Base-by-base conservation (phyloP, 2,113 vertebrate genomes). In the Cryptomyrus ogoouensis region DNA sequence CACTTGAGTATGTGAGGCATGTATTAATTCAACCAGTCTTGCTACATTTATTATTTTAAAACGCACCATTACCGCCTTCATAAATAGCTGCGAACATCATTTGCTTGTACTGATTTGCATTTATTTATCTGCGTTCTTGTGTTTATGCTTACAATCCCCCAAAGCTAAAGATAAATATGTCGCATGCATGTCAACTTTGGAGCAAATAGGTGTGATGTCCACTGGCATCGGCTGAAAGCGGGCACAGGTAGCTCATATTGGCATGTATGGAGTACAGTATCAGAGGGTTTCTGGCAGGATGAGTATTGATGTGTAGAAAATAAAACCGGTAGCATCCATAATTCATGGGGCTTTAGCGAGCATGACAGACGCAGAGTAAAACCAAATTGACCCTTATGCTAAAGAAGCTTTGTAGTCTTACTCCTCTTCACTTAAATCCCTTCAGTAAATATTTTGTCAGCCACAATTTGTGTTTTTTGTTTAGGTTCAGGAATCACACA, bases 241-340 rank as follows among this genome's bases (percentile, higher is more conserved):
- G 5, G 13, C 24, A 8, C 15, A 19, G 24, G 21, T 15, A 15
- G 58, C 13, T 85, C 46, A 49, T 2, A 39, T 44, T 15, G 27
- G 52, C 84, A 15, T 86, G 77, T 89, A 53, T 83, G 88, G 88
- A 44, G 17, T 84, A 44, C 35, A n/a, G 58, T 89, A 70, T 70
- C 80, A 19, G 87, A 13, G 46, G 90, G 46, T 87, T 91, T 50
- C 80, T 24, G 52, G 56, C 90, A 89, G 80, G 88, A 49, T 31
- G 46, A 74, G 31, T 86, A 91, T 74, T 44, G 88, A 89, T 91
- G 90, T 66, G 77, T 70, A 83, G 17, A 86, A 91, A 91, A 89
- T 89, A 39, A 47, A 91, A 91, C 89, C 3, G 27, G 49, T 19
- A 39, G 77, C 46, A 83, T 89, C n/a, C 87, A 89, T 91, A 89